Conservation (phyloP, 2,797 vertebrate genomes). For the Acipenser transmontanus region DNA sequence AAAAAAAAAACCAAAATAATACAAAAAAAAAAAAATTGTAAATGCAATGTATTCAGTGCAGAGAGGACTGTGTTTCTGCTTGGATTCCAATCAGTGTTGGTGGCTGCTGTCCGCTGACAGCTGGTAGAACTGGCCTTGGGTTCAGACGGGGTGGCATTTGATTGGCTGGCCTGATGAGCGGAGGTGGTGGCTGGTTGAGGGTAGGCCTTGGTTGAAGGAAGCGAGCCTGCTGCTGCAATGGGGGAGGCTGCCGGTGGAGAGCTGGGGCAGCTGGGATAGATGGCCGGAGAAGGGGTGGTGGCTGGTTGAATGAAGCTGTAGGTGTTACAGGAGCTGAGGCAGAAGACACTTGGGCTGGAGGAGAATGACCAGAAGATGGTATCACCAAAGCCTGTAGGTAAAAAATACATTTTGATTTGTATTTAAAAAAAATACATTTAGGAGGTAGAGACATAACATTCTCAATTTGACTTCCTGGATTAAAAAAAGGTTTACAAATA, state of each 20-base stretch:
- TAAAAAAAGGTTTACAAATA: not conserved
- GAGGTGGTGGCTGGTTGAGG: conserved; percentile 85
- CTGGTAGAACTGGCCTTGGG: conserved; percentile 70
- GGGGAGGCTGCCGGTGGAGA: conserved; percentile 89
- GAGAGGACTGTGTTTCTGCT: conserved; percentile 73
- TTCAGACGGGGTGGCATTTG: conserved; percentile 87
- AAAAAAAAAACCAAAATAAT: conserved; percentile 62
- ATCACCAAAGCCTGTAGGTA: conserved; percentile 55
- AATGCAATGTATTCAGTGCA: conserved; percentile 58
- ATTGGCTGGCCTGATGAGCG: conserved; percentile 86
- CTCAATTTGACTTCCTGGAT: conserved; percentile 4
- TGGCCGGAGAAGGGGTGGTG: conserved; percentile 88
- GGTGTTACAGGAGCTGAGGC: conserved; percentile 61
- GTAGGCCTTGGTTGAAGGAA: conserved; percentile 85
- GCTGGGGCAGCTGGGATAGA: conserved; percentile 85
- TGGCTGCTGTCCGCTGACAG: conserved; percentile 59
- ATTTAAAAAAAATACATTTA: conserved; percentile 12
- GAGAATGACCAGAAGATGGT: conserved; percentile 74
- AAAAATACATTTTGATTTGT: conserved; percentile 11
- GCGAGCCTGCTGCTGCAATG: conserved; percentile 89
- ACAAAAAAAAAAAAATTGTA: conserved; percentile 39
- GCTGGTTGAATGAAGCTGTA: conserved; percentile 75
- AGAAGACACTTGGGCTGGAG: conserved; percentile 59
- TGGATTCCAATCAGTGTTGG: conserved; percentile 75
- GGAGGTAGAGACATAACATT: not conserved